Conservation (phyloP, 2,888 invertebrate genomes). For the Trichogramma evanescens region DNA sequence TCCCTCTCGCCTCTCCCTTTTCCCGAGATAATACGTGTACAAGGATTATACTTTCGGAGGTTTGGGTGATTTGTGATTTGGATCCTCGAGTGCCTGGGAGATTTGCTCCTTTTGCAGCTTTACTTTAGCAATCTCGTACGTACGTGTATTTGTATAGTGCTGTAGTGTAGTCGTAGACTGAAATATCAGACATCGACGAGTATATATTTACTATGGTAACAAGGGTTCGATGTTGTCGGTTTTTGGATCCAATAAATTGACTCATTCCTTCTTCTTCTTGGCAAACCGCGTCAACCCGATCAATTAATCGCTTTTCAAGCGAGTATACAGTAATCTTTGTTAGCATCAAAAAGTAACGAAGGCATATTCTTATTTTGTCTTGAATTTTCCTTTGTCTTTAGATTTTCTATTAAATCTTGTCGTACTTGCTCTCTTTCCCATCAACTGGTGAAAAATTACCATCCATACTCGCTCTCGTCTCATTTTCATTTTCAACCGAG, state of each 20-base stretch:
- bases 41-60: conserved; percentile 3
- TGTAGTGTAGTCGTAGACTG: neutral
- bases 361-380: too few relatives aligned
- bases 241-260: too few relatives aligned
- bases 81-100: conserved; percentile 19
- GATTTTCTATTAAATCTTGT: conserved; percentile 13
- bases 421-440: neutral
- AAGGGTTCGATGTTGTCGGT: too few relatives aligned
- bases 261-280: too few relatives aligned
- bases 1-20: neutral
- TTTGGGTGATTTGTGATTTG: conserved; percentile 1
- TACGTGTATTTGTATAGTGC: conserved; percentile 1
- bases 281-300: too few relatives aligned
- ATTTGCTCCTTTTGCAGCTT: conserved; percentile 14
- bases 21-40: conserved; percentile 11
- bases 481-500: conserved; percentile 25
- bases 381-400: neutral
- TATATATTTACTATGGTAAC: too few relatives aligned
- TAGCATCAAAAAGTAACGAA: too few relatives aligned
- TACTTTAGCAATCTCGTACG: neutral
- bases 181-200: too few relatives aligned
- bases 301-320: too few relatives aligned
- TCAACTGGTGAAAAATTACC: too few relatives aligned
- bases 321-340: too few relatives aligned
- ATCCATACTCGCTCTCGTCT: conserved; percentile 6